Evolutionary conservation across 2,797 vertebrate genomes (phyloP), one percentile per base, ranked within the genome.

Genomic region (Rhabdophis nuchalis): DNA sequence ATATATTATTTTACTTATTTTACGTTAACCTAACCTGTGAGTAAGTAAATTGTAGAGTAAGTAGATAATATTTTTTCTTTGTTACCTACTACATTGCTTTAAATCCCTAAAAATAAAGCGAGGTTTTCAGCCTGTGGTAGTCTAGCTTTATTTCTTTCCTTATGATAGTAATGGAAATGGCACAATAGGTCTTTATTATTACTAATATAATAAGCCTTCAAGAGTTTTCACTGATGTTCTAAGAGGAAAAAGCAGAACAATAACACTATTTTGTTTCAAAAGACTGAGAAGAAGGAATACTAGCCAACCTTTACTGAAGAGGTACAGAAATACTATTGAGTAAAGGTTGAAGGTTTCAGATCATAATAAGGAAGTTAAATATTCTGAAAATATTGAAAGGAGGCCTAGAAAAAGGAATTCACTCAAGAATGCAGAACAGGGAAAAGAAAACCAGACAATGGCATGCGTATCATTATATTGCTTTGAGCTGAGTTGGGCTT

Each of bases 11-110:
- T 93, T n/a, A 91, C 8, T 90, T 23, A 91, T 92, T 93, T 92
- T 92, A 52, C 85, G n/a, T 72, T 93, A 90, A 88, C 92, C 93
- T 94, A 93, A n/a, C n/a, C n/a, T n/a, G n/a, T n/a, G 89, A 41
- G 11, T 85, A 94, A 11, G 5, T 89, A 23, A 91, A 85, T 89
- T 93, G 91, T 91, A 92, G 87, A 87, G 46, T 87, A 95, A 91
- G 50, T 60, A 91, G 61, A 20, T 11, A 89, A 16, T 13, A 89
- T 11, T 27, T 92, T 93, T 94, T 72, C 91, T 91, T 94, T 46
- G 89, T 95, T 95, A 92, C 36, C 93, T 91, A 87, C 72, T 92
- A 93, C 88, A 96, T 61, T 94, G 86, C 88, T 92, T 93, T 93
- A 92, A 58, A 92, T 10, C 23, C 32, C 90, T 90, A 93, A 95